phyloP scores from a whole-genome alignment of 2,888 invertebrate species.

The Glaucopsyche alexis region DNA sequence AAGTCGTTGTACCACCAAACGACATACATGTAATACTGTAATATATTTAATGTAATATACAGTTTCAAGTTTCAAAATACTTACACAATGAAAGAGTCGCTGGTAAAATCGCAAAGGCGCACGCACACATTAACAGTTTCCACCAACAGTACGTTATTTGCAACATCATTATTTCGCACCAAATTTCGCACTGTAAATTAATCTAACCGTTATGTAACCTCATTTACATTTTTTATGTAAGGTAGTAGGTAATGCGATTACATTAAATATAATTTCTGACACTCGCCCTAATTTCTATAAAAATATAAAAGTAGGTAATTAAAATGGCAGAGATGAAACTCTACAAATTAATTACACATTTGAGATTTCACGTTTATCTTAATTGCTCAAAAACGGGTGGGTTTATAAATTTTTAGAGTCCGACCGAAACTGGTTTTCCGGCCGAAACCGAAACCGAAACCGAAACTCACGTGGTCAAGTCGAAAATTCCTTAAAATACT shows the following conservation, averaged over 20 bases:
- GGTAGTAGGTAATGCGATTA: slow-evolving; percentile 15
- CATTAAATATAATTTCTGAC: slow-evolving; percentile 1
- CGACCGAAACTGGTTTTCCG: no score
- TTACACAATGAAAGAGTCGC: neutral
- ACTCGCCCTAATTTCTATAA: neutral
- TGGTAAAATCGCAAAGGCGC: slow-evolving; percentile 11
- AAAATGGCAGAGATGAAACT: neutral
- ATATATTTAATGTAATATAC: neutral
- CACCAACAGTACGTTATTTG: neutral
- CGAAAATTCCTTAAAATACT: no score
- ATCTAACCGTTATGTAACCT: slow-evolving; percentile 20
- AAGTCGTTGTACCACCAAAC: no score
- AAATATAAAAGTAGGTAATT: slow-evolving; percentile 6
- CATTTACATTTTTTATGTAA: slow-evolving; percentile 25
- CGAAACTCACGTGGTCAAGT: no score
- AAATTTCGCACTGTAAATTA: neutral
- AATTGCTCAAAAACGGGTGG: neutral
- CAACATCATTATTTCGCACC: slow-evolving; percentile 25
- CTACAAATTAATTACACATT: neutral
- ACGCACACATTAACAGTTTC: neutral
- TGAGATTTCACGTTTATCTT: slow-evolving; percentile 5
- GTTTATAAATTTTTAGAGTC: neutral
- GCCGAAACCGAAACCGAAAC: no score
- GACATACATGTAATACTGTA: neutral
- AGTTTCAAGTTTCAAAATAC: slow-evolving; percentile 26